Percentiles rank a stretch among this genome's conserved stretches.
These are phyloP conservation scores for Argyresthia albistria DNA, from an alignment of 2,888 invertebrate genomes.

Conservation along the genomic window DNA sequence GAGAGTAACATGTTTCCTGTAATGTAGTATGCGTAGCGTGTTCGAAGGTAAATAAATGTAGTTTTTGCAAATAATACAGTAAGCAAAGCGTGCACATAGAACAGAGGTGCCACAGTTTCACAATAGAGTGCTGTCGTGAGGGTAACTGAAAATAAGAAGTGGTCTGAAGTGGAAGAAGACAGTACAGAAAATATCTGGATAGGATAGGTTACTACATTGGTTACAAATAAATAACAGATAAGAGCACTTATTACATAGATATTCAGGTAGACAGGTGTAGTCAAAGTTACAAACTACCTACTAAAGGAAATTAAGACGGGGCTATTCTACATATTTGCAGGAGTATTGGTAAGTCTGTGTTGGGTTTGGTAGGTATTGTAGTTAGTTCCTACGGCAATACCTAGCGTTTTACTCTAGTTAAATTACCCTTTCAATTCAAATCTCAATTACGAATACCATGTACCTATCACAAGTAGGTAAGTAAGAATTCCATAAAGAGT, in stretches of 20 bases:
- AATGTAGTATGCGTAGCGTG: constrained; percentile 43
- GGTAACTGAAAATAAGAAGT: too few species aligned
- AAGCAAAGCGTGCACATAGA: constrained; percentile 54
- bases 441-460: too few species aligned
- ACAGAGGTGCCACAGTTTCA: constrained; percentile 53
- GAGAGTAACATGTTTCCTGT: constrained; percentile 49
- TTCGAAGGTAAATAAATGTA: constrained; percentile 23
- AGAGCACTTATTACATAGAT: not conserved
- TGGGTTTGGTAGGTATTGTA: not conserved
- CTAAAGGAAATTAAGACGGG: not conserved
- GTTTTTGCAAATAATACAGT: constrained; percentile 19
- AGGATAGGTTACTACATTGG: not conserved
- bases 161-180: not conserved
- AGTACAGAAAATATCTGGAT: not conserved
- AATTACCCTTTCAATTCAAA: too few species aligned
- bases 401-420: too few species aligned
- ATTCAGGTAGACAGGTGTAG: not conserved
- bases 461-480: too few species aligned
- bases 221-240: not conserved
- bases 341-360: not conserved
- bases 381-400: not conserved
- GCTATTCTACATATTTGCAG: not conserved
- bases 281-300: not conserved
- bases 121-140: too few species aligned
- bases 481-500: too few species aligned